These are phyloP conservation scores for Elgonia sp. DNA, from an alignment of 2,888 invertebrate genomes.

Conservation along the genomic window DNA sequence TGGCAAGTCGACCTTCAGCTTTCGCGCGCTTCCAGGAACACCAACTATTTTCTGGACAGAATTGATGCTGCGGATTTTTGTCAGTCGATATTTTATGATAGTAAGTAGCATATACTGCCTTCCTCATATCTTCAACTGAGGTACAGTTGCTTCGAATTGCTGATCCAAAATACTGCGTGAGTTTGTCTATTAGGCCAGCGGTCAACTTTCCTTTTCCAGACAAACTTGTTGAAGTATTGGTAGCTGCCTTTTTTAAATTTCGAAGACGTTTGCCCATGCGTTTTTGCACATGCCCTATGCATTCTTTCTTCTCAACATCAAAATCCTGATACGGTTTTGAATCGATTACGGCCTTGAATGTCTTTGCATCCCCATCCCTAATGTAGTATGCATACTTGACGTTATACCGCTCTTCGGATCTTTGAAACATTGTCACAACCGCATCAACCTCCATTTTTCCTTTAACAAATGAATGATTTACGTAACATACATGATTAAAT, in stretches of 20 bases:
- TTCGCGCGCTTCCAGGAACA: constrained; percentile 16
- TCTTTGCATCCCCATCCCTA: constrained; percentile 51
- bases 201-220: constrained; percentile 62
- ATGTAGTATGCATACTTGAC: constrained; percentile 73
- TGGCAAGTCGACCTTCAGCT: background rate
- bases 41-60: constrained; percentile 13
- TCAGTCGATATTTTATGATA: constrained; percentile 42
- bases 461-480: constrained; percentile 30
- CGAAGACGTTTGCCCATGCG: constrained; percentile 51
- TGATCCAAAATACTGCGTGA: constrained; percentile 62
- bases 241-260: constrained; percentile 34
- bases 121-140: constrained; percentile 36
- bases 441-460: constrained; percentile 66
- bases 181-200: constrained; percentile 66
- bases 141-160: constrained; percentile 68
- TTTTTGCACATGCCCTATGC: constrained; percentile 25
- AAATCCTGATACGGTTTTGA: constrained; percentile 74
- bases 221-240: background rate
- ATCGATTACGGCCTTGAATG: constrained; percentile 43
- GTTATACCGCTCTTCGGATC: constrained; percentile 66
- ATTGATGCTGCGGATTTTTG: constrained; percentile 25
- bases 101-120: constrained; percentile 22
- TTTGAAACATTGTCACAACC: constrained; percentile 71
- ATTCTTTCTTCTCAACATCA: constrained; percentile 68
- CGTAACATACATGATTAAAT: too few species aligned